Percentiles rank a stretch among this genome's conserved stretches.
Conservation (phyloP, 1,140 invertebrate genomes). For the Drosophila simulans region DNA sequence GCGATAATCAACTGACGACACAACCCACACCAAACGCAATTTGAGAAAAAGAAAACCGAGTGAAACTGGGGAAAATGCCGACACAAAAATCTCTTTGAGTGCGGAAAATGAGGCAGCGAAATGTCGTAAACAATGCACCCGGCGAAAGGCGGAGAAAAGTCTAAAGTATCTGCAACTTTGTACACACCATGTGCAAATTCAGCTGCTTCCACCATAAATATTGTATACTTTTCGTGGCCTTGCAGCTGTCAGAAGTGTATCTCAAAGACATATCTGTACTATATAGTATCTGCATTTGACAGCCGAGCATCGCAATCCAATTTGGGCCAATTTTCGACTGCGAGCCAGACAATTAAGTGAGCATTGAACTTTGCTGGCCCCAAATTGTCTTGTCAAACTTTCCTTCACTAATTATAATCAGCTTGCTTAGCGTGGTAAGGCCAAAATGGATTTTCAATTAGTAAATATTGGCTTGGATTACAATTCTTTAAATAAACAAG, state of each 20-base stretch:
- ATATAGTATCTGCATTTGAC: slow-evolving; percentile 17
- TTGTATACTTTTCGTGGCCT: slow-evolving; percentile 28
- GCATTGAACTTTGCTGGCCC: slow-evolving; percentile 46
- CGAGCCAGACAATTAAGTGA: slow-evolving; percentile 56
- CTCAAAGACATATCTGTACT: neutral
- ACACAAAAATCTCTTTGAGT: slow-evolving; percentile 78
- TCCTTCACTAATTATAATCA: neutral
- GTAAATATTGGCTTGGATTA: neutral
- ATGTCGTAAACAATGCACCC: slow-evolving; percentile 77
- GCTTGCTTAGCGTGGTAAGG: neutral
- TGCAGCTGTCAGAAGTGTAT: slow-evolving; percentile 51
- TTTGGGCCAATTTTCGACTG: slow-evolving; percentile 41
- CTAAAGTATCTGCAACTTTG: slow-evolving; percentile 41
- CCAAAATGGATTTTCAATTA: neutral
- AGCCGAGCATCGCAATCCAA: slow-evolving; percentile 11
- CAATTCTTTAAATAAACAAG: neutral
- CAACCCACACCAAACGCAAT: slow-evolving; percentile 53
- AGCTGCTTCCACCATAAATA: neutral
- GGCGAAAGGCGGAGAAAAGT: slow-evolving; percentile 75
- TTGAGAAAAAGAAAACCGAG: slow-evolving; percentile 64
- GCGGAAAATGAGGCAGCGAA: slow-evolving; percentile 77
- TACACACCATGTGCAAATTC: slow-evolving; percentile 13
- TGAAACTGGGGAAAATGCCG: slow-evolving; percentile 73
- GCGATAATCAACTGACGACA: slow-evolving; percentile 59
- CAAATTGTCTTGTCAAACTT: slow-evolving; percentile 20